phyloP scores from a whole-genome alignment of 2,888 invertebrate genomes.

The Petrophora chlorosata region DNA sequence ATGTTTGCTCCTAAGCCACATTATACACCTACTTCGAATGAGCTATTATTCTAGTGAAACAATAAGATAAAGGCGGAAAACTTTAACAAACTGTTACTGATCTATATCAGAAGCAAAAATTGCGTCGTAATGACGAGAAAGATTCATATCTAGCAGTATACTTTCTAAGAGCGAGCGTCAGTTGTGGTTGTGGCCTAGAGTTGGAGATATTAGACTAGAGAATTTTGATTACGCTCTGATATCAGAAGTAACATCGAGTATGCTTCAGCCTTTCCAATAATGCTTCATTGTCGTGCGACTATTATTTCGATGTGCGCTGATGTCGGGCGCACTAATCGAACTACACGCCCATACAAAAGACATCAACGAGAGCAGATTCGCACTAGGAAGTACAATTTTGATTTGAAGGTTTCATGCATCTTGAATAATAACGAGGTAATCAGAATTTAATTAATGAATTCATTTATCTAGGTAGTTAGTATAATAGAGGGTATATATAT shows the following conservation, averaged over 20 bases:
- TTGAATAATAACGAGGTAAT: too few species aligned
- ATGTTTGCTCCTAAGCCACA: background rate
- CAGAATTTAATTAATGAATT: too few species aligned
- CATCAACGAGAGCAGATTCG: conserved; percentile 30
- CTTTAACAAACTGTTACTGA: conserved; percentile 35
- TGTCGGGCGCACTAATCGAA: background rate
- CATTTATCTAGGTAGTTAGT: too few species aligned
- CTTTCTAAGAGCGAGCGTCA: conserved; percentile 51
- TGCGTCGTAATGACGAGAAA: conserved; percentile 52
- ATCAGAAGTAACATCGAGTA: background rate
- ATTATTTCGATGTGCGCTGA: too few species aligned
- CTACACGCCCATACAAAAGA: conserved; percentile 33
- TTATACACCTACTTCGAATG: conserved; percentile 5
- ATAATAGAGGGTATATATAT: too few species aligned
- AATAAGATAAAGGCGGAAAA: conserved; percentile 26
- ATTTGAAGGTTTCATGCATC: conserved; percentile 1
- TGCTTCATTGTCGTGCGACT: background rate
- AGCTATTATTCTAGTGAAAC: conserved; percentile 27
- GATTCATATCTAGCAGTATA: conserved; percentile 47
- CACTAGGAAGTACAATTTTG: background rate
- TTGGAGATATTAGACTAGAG: conserved; percentile 12
- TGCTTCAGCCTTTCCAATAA: background rate
- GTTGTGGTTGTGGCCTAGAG: conserved; percentile 20
- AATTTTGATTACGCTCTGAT: conserved; percentile 2
- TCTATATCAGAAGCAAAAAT: conserved; percentile 44